Percentiles rank a stretch among this genome's conserved stretches.
Evolutionary conservation across 2,888 invertebrate species (phyloP).

Genomic region (Cheilosia variabilis): DNA sequence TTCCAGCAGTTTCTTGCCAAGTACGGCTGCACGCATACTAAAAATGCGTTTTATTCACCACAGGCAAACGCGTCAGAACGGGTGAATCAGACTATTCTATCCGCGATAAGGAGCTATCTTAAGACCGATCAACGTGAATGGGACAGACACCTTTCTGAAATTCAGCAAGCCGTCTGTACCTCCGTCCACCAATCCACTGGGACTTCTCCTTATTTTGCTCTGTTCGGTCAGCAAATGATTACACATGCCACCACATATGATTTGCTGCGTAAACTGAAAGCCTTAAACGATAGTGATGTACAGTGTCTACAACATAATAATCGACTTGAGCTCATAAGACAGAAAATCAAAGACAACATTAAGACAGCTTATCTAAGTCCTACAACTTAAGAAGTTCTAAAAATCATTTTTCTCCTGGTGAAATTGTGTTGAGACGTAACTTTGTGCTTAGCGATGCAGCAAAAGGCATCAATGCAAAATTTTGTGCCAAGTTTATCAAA

Average conservation of each 20-base stretch:
- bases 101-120: neutral
- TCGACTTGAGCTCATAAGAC: neutral
- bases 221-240: neutral
- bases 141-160: neutral
- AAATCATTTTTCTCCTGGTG: neutral
- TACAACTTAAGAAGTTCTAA: neutral
- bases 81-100: neutral
- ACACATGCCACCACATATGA: neutral
- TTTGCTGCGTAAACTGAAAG: neutral
- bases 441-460: neutral
- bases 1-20: neutral
- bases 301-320: neutral
- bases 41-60: slow-evolving; percentile 7
- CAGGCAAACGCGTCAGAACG: slow-evolving; percentile 12
- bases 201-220: neutral
- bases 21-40: neutral
- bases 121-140: neutral
- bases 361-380: neutral
- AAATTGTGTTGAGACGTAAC: neutral
- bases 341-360: neutral
- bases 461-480: neutral
- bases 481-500: neutral
- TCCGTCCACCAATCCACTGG: neutral
- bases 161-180: neutral
- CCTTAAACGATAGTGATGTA: neutral